phyloP scores from a whole-genome alignment of 2,797 vertebrate genomes.

The Gallinago solitaria region DNA sequence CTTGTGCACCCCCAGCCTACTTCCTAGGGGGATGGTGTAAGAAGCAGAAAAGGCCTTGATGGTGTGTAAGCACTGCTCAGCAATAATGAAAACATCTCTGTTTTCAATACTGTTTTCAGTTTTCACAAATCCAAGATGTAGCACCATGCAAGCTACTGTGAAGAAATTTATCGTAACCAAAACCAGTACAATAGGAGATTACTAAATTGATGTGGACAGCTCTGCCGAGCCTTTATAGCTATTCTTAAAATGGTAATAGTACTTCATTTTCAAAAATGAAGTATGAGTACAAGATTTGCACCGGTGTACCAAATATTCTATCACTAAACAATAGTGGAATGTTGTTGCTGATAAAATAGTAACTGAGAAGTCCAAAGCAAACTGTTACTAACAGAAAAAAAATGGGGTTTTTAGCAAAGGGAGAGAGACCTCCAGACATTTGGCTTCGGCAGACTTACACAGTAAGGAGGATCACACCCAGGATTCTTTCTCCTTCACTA shows the following conservation, averaged over 20 bases:
- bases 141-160: neutral
- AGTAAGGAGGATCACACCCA: neutral
- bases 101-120: neutral
- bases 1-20: accelerated
- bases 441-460: neutral
- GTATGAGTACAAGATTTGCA: neutral
- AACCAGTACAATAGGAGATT: neutral
- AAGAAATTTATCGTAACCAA: neutral
- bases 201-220: neutral
- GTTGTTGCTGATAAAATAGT: neutral
- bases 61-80: neutral
- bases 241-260: neutral
- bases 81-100: neutral
- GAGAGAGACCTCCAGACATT: neutral
- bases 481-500: neutral
- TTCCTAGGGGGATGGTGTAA: accelerated
- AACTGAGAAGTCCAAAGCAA: neutral
- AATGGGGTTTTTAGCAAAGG: neutral
- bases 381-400: neutral
- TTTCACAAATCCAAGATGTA: neutral
- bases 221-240: neutral
- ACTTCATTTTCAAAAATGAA: neutral
- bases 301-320: neutral
- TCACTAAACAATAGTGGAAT: neutral
- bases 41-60: neutral